Percentiles rank a stretch among this genome's conserved stretches.
Evolutionary conservation across 2,888 invertebrate genomes (phyloP).

Genomic region (Drosophila macrospina): DNA sequence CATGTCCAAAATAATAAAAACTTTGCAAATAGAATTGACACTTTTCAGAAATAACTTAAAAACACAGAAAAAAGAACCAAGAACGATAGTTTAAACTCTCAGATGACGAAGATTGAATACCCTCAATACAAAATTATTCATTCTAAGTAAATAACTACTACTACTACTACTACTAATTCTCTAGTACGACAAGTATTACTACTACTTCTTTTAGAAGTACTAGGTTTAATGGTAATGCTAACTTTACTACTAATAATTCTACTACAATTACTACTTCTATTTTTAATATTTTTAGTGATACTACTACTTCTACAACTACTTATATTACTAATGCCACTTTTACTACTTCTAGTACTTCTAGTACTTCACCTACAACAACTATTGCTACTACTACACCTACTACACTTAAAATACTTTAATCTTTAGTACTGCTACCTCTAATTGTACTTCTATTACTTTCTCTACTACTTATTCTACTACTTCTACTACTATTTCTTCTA

Average conservation of each 20-base stretch:
- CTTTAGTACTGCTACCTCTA: background rate
- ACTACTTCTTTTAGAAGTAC: too few relatives aligned
- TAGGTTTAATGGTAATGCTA: too few relatives aligned
- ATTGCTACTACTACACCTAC: background rate
- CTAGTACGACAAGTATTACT: too few relatives aligned
- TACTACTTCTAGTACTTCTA: background rate
- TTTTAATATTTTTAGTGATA: too few relatives aligned
- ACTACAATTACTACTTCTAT: background rate
- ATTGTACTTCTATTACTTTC: background rate
- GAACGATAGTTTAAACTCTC: background rate
- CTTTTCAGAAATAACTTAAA: constrained; percentile 37
- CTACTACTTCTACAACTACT: background rate
- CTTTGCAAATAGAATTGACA: constrained; percentile 40
- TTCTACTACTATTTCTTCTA: background rate
- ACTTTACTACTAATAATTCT: background rate
- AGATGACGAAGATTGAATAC: background rate
- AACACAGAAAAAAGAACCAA: background rate
- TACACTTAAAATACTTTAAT: too few relatives aligned
- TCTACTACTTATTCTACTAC: background rate
- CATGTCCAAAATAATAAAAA: constrained; percentile 57
- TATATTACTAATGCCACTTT: background rate
- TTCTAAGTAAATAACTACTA: background rate
- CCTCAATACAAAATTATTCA: background rate
- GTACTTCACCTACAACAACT: background rate
- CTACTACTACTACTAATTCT: background rate